Percentiles rank a stretch among this genome's conserved stretches.
phyloP scores from a whole-genome alignment of 2,797 vertebrate species.

The Typhlichthys subterraneus region DNA sequence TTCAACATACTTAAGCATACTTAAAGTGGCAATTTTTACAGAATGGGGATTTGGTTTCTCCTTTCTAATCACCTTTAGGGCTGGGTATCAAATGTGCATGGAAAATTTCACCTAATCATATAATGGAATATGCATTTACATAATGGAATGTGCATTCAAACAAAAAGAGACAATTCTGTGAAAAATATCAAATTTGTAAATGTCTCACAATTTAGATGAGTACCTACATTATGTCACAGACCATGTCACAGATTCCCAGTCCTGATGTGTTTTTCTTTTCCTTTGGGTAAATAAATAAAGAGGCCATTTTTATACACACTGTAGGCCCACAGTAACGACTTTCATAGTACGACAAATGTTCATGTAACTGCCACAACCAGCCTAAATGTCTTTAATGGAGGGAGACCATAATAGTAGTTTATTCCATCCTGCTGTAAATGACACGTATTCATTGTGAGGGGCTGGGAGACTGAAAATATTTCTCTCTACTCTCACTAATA shows the following conservation, averaged over 20 bases:
- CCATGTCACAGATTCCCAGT: constrained; percentile 31
- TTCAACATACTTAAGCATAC: too few species aligned
- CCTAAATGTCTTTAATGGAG: background rate
- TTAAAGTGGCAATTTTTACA: too few species aligned
- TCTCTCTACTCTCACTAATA: constrained; percentile 24
- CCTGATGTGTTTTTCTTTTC: background rate
- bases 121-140: background rate
- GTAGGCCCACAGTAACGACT: constrained; percentile 4
- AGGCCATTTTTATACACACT: too few species aligned
- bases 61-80: constrained; percentile 27
- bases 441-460: background rate
- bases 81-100: constrained; percentile 26
- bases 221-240: background rate
- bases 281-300: too few species aligned
- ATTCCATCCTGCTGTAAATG: constrained; percentile 6
- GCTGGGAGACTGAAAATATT: background rate
- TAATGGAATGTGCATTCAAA: background rate
- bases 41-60: constrained; percentile 7
- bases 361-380: constrained; percentile 38
- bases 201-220: background rate
- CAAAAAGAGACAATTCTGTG: constrained; percentile 12
- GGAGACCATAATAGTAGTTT: too few species aligned
- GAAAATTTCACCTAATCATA: constrained; percentile 17
- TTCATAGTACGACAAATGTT: constrained; percentile 11
- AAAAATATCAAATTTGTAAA: constrained; percentile 16